A percentile compares a stretch with the other conserved stretches of the same genome.
Evolutionary conservation across 2,113 vertebrate species (phyloP).

Genomic region (Tachysurus fulvidraco): DNA sequence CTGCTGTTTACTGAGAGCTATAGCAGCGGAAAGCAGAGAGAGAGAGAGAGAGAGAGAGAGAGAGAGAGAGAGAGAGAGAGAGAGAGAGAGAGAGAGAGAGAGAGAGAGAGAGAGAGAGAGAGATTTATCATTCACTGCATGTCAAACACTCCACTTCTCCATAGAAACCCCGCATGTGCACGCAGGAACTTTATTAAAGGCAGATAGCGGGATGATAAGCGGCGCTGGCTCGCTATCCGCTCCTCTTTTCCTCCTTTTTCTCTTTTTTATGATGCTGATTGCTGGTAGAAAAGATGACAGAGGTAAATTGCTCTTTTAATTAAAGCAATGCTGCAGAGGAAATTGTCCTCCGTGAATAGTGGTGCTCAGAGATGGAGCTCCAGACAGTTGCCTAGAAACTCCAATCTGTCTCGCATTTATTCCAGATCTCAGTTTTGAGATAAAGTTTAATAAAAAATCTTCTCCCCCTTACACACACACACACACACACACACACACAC

Average conservation of each 20-base stretch:
- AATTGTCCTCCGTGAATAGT: slow-evolving; percentile 87
- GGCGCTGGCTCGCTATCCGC: slow-evolving; percentile 69
- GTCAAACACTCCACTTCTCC: slow-evolving; percentile 87
- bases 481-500: not conserved
- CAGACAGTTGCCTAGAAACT: slow-evolving; percentile 88
- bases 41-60: not conserved
- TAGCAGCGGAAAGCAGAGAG: not conserved
- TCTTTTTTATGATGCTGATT: slow-evolving; percentile 76
- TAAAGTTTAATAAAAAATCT: slow-evolving; percentile 91
- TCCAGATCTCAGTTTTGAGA: slow-evolving; percentile 86
- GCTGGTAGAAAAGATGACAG: slow-evolving; percentile 75
- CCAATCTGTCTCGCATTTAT: slow-evolving; percentile 86
- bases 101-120: slow-evolving; percentile 87
- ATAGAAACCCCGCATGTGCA: slow-evolving; percentile 86
- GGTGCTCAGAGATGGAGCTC: slow-evolving; percentile 78
- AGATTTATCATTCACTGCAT: slow-evolving; percentile 64
- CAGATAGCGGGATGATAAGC: slow-evolving; percentile 88
- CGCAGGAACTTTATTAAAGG: slow-evolving; percentile 88
- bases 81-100: slow-evolving; percentile 88
- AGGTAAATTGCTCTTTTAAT: slow-evolving; percentile 90
- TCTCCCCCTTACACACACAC: slow-evolving; percentile 51
- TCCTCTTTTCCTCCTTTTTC: slow-evolving; percentile 42
- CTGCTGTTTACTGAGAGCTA: slow-evolving; percentile 18
- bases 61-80: not conserved
- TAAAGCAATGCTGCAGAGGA: slow-evolving; percentile 87